Evolutionary conservation across 2,797 vertebrate genomes (phyloP).

Genomic region (Nannoperca obscura): DNA sequence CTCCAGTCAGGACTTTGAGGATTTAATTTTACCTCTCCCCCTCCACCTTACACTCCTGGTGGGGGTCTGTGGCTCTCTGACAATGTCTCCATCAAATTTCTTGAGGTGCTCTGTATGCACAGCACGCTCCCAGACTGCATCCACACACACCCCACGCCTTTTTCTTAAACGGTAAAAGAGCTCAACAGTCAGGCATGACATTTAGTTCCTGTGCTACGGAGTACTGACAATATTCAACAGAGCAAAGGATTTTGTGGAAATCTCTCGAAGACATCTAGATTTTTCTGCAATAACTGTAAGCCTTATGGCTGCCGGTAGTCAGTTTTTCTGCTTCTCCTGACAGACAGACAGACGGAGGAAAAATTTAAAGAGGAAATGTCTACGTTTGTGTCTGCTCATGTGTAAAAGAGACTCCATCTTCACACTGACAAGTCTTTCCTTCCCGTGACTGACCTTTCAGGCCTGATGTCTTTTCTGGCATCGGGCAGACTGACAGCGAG

Average conservation of each 20-base stretch:
- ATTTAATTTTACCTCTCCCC: conserved; percentile 43
- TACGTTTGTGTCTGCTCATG: conserved; percentile 18
- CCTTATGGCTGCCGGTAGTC: not conserved
- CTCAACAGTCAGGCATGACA: conserved; percentile 17
- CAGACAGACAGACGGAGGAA: conserved; percentile 6
- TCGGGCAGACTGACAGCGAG: conserved; percentile 58
- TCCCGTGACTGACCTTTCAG: conserved; percentile 58
- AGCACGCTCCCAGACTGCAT: conserved; percentile 4
- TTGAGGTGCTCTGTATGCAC: not conserved
- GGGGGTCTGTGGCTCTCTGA: not conserved
- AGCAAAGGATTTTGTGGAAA: conserved; percentile 15
- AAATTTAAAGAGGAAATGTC: conserved; percentile 28
- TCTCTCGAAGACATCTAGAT: conserved; percentile 18
- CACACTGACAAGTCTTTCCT: conserved; percentile 37
- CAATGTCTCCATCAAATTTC: not conserved
- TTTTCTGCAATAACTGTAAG: conserved; percentile 9
- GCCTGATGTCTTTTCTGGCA: conserved; percentile 37
- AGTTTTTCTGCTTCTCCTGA: conserved; percentile 11
- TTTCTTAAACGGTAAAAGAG: not conserved
- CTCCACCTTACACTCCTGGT: not conserved
- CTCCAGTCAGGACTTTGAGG: conserved; percentile 59
- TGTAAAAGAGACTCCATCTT: conserved; percentile 20
- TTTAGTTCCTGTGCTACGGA: not conserved
- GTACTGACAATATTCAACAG: conserved; percentile 7
- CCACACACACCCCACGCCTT: not conserved